phyloP scores from a whole-genome alignment of 2,113 vertebrate species.

The Gnathonemus longibarbis region DNA sequence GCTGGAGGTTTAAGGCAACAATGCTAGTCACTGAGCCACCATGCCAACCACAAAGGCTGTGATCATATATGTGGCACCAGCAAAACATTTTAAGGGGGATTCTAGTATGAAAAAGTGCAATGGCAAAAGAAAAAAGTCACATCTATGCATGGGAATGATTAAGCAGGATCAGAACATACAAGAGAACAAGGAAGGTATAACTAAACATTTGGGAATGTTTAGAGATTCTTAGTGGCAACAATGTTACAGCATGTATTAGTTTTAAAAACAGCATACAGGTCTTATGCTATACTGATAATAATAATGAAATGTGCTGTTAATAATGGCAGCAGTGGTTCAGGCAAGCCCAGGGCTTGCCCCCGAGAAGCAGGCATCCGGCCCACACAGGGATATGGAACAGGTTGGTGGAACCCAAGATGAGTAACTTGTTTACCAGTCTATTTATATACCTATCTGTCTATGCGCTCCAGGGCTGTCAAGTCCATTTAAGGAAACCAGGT shows the following conservation, averaged over 20 bases:
- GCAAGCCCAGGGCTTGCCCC: neutral
- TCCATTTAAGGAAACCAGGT: neutral
- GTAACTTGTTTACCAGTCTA: neutral
- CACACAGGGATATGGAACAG: neutral
- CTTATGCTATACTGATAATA: neutral
- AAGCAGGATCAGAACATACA: neutral
- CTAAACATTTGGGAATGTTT: neutral
- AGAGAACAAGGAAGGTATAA: neutral
- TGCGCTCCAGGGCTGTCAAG: neutral
- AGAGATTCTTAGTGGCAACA: neutral
- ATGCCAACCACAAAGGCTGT: neutral
- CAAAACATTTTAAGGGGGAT: neutral
- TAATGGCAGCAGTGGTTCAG: neutral
- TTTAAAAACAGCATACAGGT: neutral
- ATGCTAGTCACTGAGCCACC: neutral
- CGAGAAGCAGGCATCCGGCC: neutral
- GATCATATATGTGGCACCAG: neutral
- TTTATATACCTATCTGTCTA: neutral
- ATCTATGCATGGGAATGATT: neutral
- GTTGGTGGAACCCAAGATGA: neutral
- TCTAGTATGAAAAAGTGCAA: neutral
- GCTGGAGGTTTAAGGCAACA: neutral
- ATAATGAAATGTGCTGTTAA: neutral
- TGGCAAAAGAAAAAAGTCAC: neutral
- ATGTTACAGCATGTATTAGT: neutral